phyloP scores from a whole-genome alignment of 2,888 invertebrate genomes.

The Ischnus inquisitorius region DNA sequence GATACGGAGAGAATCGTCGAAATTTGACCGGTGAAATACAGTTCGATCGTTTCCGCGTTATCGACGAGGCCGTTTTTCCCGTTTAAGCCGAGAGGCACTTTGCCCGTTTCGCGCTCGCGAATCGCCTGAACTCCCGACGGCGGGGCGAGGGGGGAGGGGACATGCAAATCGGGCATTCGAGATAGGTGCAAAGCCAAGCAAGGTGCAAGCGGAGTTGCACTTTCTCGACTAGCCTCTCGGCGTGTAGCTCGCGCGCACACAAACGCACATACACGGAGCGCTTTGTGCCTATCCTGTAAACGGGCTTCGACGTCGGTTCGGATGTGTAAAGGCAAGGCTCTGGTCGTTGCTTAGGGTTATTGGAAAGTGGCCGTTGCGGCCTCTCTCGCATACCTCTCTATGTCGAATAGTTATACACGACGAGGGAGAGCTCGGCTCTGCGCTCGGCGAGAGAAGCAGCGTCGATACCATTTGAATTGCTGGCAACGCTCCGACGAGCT shows the following conservation, averaged over 20 bases:
- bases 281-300: constrained; percentile 4
- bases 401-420: constrained; percentile 10
- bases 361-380: constrained; percentile 46
- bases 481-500: constrained; percentile 12
- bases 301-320: constrained; percentile 18
- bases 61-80: not conserved
- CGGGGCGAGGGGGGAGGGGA: constrained; percentile 4
- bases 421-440: not conserved
- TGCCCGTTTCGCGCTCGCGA: not conserved
- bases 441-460: constrained; percentile 15
- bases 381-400: constrained; percentile 19
- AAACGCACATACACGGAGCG: not conserved
- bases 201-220: constrained; percentile 60
- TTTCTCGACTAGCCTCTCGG: constrained; percentile 48
- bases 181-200: constrained; percentile 33
- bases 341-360: constrained; percentile 48
- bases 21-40: not conserved
- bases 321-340: constrained; percentile 15
- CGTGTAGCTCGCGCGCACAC: not conserved
- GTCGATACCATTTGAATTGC: constrained; percentile 33
- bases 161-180: constrained; percentile 35
- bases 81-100: not conserved
- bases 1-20: not conserved
- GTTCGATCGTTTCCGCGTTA: constrained; percentile 1
- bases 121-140: not conserved